Evolutionary conservation across 2,113 vertebrate genomes (phyloP).

Genomic region (Aepyceros melampus): DNA sequence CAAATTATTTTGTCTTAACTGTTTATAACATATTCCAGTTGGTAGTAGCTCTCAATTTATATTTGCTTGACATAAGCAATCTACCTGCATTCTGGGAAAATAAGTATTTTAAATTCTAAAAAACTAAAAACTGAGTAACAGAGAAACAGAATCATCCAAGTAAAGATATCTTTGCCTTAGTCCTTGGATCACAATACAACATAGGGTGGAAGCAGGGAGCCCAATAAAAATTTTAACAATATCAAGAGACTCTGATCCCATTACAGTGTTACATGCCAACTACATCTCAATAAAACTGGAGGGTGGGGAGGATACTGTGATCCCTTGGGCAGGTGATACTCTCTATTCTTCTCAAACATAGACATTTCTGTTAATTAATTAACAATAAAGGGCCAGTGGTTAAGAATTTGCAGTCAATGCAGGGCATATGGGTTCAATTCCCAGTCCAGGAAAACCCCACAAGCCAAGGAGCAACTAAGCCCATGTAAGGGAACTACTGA

Average conservation of each 20-base stretch:
- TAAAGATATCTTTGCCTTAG: background rate
- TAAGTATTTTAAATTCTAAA: constrained; percentile 5
- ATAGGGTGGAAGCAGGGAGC: rapidly evolving
- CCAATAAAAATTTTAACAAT: background rate
- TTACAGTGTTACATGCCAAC: background rate
- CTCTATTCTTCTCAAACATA: background rate
- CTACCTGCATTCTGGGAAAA: background rate
- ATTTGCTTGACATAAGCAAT: background rate
- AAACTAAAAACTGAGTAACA: background rate
- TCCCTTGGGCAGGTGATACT: background rate
- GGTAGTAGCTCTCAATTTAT: background rate
- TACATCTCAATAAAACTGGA: background rate
- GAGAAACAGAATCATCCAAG: background rate
- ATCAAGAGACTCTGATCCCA: background rate
- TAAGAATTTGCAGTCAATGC: background rate
- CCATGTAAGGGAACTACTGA: background rate
- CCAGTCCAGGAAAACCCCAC: background rate
- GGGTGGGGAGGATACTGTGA: background rate
- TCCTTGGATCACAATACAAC: background rate
- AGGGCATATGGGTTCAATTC: background rate
- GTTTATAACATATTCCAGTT: background rate
- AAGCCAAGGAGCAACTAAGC: background rate
- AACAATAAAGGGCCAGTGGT: background rate
- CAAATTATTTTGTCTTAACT: background rate
- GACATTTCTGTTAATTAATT: background rate